These are phyloP conservation scores for Scaeva pyrastri DNA, from an alignment of 2,888 invertebrate species.

Conservation along the genomic window DNA sequence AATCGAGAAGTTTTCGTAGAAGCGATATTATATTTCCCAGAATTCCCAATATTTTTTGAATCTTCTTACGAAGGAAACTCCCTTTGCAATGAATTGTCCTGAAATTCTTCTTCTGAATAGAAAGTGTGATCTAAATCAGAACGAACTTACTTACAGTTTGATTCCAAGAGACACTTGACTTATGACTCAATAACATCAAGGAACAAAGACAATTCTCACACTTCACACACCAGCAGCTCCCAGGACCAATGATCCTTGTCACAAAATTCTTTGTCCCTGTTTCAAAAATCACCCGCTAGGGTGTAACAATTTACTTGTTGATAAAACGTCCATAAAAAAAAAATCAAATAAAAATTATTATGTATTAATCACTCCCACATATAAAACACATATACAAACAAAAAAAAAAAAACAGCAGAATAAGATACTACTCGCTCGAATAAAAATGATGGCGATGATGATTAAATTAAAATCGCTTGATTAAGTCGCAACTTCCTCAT, in stretches of 20 bases:
- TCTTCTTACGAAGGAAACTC: too few relatives aligned
- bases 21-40: too few relatives aligned
- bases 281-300: neutral
- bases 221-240: too few relatives aligned
- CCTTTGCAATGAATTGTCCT: too few relatives aligned
- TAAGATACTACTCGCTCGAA: slow-evolving; percentile 10
- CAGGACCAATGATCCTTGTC: too few relatives aligned
- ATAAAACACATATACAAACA: slow-evolving; percentile 4
- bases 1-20: slow-evolving; percentile 15
- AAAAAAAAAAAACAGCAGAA: neutral
- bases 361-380: slow-evolving; percentile 53
- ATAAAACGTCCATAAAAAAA: neutral
- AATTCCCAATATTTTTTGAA: too few relatives aligned
- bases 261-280: neutral
- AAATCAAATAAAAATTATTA: slow-evolving; percentile 55
- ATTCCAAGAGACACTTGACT: too few relatives aligned
- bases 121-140: too few relatives aligned
- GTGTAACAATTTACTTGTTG: neutral
- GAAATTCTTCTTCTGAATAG: too few relatives aligned
- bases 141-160: too few relatives aligned
- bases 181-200: too few relatives aligned
- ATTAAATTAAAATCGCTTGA: slow-evolving; percentile 69
- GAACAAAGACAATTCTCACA: too few relatives aligned
- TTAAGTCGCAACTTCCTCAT: slow-evolving; percentile 59
- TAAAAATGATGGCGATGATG: slow-evolving; percentile 34